phyloP scores from a whole-genome alignment of 2,113 vertebrate genomes.

The Uria aalge region DNA sequence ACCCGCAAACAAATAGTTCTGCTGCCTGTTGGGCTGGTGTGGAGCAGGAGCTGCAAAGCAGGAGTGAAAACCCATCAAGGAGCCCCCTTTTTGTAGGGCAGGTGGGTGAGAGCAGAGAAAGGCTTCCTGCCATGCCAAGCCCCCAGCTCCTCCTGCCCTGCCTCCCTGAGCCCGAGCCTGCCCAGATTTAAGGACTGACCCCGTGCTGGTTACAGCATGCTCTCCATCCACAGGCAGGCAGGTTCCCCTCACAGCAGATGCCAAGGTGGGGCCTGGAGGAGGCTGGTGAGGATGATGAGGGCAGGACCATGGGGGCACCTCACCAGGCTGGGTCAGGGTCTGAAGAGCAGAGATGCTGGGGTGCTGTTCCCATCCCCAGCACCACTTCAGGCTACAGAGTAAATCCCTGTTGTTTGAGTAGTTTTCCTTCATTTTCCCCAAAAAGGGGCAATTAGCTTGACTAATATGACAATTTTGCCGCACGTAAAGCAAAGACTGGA shows the following conservation, averaged over 20 bases:
- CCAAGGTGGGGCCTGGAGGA: not conserved
- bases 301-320: not conserved
- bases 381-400: not conserved
- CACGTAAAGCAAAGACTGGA: not conserved
- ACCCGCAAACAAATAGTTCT: slow-evolving; percentile 48
- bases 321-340: not conserved
- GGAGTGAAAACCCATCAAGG: not conserved
- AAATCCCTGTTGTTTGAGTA: not conserved
- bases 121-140: not conserved
- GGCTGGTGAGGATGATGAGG: not conserved
- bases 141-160: not conserved
- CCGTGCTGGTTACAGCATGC: fast-evolving
- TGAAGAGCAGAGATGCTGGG: not conserved
- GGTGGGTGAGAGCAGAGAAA: not conserved
- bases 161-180: not conserved
- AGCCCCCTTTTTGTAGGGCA: not conserved
- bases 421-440: not conserved
- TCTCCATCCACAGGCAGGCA: not conserved
- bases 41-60: not conserved
- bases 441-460: not conserved
- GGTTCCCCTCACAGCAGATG: not conserved
- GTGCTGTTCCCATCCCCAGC: not conserved
- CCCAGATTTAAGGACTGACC: not conserved
- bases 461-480: not conserved
- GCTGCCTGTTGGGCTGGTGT: slow-evolving; percentile 23